Base-by-base conservation (phyloP, 1,140 invertebrate species). In the Alviniconcha marisindica region DNA sequence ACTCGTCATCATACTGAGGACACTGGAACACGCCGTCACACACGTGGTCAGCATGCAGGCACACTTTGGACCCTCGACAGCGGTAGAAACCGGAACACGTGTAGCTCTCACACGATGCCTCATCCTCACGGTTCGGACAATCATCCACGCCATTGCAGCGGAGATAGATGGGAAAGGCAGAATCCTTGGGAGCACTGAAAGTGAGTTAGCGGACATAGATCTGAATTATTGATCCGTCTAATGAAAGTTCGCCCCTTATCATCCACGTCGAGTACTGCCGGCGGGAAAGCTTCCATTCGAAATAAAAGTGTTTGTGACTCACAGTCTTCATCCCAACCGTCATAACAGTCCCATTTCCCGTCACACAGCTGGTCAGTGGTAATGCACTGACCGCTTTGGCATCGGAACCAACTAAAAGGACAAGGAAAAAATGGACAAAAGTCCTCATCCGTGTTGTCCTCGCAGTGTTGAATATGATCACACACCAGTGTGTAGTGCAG, bases 91-190 rank as follows among this genome's bases (percentile, higher is more conserved):
- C 77, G 14, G 77, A 54, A 63, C 77, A 79, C 2, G 31, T 21
- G 77, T 79, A 60, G 36, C 51, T 40, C 18, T 79, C 33, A 60
- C 54, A 79, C 21, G 2, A 15, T 5, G 54, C 56, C 56, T 79
- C 77, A n/a, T 79, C 77, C 36, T 84, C 78, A 12, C 54, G 48
- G 31, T 38, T 28, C 0, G 71, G 83, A 36, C 83, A 84, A 71
- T 84, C 83, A 5, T 51, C 15, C 36, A 81, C 36, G 28, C 83
- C 83, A 73, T 84, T 84, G 40, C 83, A 84, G 28, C 83, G 80
- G 51, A 81, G 36, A 42, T 77, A 83, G 1, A 83, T 31, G n/a
- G 81, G 84, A 0, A n/a, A 80, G 66, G 28, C 81, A 81, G 42
- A 54, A 79, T 5, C 48, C 63, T 4, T 79, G n/a, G 0, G n/a